Base-by-base conservation (phyloP, 2,888 invertebrate genomes). In the Noctua pronuba region DNA sequence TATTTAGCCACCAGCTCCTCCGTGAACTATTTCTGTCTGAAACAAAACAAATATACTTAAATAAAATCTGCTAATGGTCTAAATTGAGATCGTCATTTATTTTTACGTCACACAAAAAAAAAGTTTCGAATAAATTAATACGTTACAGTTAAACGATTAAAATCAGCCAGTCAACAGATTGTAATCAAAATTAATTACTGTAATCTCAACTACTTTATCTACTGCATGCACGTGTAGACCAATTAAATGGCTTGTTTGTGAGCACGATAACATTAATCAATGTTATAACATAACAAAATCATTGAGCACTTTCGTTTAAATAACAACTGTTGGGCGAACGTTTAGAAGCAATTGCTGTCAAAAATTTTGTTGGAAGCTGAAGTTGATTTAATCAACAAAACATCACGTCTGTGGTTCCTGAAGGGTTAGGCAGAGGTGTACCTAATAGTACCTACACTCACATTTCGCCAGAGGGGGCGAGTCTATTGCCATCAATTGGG, bases 171-270 rank as follows among this genome's bases (percentile, higher is more conserved):
- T 79, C 67, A 77, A 65, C 79, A 75, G 86, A 87, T 87, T 79
- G 66, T 66, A 31, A 87, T 85, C 87, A 64, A 77, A 85, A 87
- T 85, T 87, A 85, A 87, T 87, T 87, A 81, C 76, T 75, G 38
- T 79, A 81, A 83, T 87, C 81, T 83, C 35, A 18, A 69, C 75
- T 81, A 84, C 77, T 84, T 78, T 77, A 79, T 83, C 77, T 70
- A 74, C 66, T 68, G 49, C 80, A 77, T 75, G 79, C 82, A 83
- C 81, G 81, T 84, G 81, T 86, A 73, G 35, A 65, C 69, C 77
- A 81, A 87, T 83, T 84, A 79, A 85, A 74, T 60, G 70, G 49
- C 72, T 73, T 73, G 80, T 87, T 80, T 79, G 68, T 83, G 55
- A 84, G 55, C 71, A 79, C 75, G 77, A 70, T 52, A 77, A 70